These are phyloP conservation scores for Drosophila neotestacea DNA, from an alignment of 2,888 invertebrate species.

Conservation along the genomic window DNA sequence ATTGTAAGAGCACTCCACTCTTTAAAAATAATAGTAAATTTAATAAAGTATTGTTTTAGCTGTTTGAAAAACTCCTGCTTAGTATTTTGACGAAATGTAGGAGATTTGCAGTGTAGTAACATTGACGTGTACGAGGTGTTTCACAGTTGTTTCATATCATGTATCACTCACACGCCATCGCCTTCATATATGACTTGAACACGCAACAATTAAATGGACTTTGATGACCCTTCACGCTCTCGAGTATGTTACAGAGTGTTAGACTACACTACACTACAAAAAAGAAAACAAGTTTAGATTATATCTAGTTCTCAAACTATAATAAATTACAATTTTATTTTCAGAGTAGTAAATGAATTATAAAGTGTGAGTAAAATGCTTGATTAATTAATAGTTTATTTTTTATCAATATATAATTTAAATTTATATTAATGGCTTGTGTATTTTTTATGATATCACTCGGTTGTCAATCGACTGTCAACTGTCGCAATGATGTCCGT, in stretches of 20 bases:
- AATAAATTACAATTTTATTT: neutral
- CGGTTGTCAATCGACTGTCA: slow-evolving; percentile 4
- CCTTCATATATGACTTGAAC: slow-evolving; percentile 25
- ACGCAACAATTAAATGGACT: slow-evolving; percentile 39
- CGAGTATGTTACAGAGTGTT: neutral
- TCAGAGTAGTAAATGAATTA: neutral
- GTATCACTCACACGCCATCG: slow-evolving; percentile 36
- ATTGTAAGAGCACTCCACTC: slow-evolving; percentile 3
- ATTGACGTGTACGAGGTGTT: slow-evolving; percentile 11
- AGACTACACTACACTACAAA: slow-evolving; percentile 4
- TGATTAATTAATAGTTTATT: neutral
- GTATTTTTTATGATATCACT: neutral
- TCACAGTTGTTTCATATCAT: slow-evolving; percentile 14
- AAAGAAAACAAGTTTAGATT: neutral
- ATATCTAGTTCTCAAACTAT: neutral
- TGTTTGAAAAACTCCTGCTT: neutral
- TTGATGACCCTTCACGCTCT: slow-evolving; percentile 16
- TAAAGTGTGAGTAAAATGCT: neutral
- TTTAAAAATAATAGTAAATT: neutral
- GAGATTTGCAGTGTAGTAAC: slow-evolving; percentile 8
- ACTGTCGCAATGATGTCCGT: slow-evolving; percentile 5
- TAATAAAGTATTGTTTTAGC: no score
- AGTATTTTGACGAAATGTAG: neutral
- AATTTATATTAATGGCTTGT: neutral
- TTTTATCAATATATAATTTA: slow-evolving; percentile 1